Percentiles rank a stretch among this genome's conserved stretches.
These are phyloP conservation scores for Actinernus sp. DNA, from an alignment of 92 coral and sea anemone genomes.

Conservation along the genomic window DNA sequence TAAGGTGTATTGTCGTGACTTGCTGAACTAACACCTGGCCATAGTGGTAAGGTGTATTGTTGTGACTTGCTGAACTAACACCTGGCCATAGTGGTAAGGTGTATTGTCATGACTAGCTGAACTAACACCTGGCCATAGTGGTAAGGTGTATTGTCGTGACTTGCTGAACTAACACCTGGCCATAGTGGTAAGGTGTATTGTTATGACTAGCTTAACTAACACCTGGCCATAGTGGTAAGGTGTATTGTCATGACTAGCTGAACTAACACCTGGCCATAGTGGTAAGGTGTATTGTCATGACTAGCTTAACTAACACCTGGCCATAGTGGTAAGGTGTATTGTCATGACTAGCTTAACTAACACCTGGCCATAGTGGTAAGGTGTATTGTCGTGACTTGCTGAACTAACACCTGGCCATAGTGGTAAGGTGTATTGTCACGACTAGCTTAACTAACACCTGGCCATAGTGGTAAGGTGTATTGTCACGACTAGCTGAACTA, in stretches of 20 bases:
- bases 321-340: not conserved
- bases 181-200: not conserved
- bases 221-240: not conserved
- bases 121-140: not conserved
- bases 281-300: not conserved
- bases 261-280: not conserved
- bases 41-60: not conserved
- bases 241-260: not conserved
- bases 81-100: not conserved
- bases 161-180: not conserved
- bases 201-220: not conserved
- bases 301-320: not conserved
- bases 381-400: not conserved
- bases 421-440: not conserved
- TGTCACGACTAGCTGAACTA: not conserved
- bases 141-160: not conserved
- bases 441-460: not conserved
- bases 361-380: not conserved
- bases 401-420: not conserved
- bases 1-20: not conserved
- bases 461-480: not conserved
- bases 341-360: not conserved
- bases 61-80: not conserved
- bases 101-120: not conserved
- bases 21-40: not conserved